Conservation (phyloP, 2,797 vertebrate species). For the Anabacerthia variegaticeps region DNA sequence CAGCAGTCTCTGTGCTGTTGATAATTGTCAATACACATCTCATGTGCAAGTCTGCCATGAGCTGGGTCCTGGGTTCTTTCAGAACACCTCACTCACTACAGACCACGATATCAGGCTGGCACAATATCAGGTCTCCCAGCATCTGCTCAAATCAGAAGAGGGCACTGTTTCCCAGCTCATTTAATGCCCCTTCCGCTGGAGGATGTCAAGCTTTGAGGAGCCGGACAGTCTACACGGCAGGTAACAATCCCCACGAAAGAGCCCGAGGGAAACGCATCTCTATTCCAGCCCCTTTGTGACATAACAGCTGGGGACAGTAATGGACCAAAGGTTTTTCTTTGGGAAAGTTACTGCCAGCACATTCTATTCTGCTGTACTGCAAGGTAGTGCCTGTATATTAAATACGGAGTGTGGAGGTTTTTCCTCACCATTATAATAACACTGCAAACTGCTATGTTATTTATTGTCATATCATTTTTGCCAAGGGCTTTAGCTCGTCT, state of each 20-base stretch:
- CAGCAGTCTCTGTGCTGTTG: background rate
- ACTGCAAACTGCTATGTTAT: slow-evolving; percentile 36
- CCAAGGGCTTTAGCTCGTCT: background rate
- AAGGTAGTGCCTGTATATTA: slow-evolving; percentile 17
- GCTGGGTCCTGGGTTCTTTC: background rate
- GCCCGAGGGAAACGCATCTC: background rate
- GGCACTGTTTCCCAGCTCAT: background rate
- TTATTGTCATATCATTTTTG: slow-evolving; percentile 49
- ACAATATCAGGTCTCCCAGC: background rate
- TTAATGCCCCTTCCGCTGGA: slow-evolving; percentile 22
- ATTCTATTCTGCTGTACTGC: background rate
- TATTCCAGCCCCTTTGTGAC: background rate
- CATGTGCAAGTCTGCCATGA: rapidly evolving
- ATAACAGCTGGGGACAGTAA: background rate
- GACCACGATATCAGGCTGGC: background rate
- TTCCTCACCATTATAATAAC: slow-evolving; percentile 17
- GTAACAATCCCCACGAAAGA: background rate
- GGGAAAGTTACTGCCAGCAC: background rate
- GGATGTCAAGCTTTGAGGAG: slow-evolving; percentile 28
- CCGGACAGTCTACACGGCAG: background rate
- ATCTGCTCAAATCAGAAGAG: slow-evolving; percentile 15
- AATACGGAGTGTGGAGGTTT: background rate
- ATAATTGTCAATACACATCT: background rate
- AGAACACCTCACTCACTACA: background rate
- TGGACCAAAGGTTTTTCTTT: background rate